A percentile compares a stretch with the other conserved stretches of the same genome.
phyloP scores from a whole-genome alignment of 2,113 vertebrate species.

The Australoheros scitulus region DNA sequence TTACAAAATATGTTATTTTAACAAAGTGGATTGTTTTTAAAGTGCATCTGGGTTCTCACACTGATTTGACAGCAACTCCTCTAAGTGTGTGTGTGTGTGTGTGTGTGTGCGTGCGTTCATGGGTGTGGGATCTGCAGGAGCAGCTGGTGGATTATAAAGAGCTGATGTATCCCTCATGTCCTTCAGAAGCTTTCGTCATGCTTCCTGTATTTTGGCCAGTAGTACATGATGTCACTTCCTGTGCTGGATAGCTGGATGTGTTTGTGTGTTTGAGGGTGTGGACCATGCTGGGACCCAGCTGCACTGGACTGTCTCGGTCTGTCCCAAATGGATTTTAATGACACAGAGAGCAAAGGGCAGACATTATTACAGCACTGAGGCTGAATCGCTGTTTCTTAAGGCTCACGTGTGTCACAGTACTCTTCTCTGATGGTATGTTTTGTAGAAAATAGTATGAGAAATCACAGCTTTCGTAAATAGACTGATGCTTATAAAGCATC shows the following conservation, averaged over 20 bases:
- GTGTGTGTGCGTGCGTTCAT: conserved; percentile 22
- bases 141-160: conserved; percentile 60
- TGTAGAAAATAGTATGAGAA: background rate
- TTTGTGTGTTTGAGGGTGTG: conserved; percentile 46
- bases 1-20: conserved; percentile 39
- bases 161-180: conserved; percentile 64
- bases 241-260: conserved; percentile 34
- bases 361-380: background rate
- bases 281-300: conserved; percentile 64
- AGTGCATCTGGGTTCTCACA: conserved; percentile 14
- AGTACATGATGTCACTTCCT: conserved; percentile 78
- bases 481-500: background rate
- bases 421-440: background rate
- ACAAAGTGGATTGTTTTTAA: conserved; percentile 21
- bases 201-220: conserved; percentile 74
- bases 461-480: background rate
- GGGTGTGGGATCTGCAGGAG: conserved; percentile 48
- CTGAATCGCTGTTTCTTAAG: background rate
- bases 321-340: conserved; percentile 10
- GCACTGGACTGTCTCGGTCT: conserved; percentile 41
- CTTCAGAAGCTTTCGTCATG: conserved; percentile 64
- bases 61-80: background rate
- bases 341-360: conserved; percentile 5
- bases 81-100: conserved; percentile 10
- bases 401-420: background rate